Percentiles rank a stretch among this genome's conserved stretches.
phyloP scores from a whole-genome alignment of 92 coral and sea anemone genomes.

The Hydrozoanthus gracilis region DNA sequence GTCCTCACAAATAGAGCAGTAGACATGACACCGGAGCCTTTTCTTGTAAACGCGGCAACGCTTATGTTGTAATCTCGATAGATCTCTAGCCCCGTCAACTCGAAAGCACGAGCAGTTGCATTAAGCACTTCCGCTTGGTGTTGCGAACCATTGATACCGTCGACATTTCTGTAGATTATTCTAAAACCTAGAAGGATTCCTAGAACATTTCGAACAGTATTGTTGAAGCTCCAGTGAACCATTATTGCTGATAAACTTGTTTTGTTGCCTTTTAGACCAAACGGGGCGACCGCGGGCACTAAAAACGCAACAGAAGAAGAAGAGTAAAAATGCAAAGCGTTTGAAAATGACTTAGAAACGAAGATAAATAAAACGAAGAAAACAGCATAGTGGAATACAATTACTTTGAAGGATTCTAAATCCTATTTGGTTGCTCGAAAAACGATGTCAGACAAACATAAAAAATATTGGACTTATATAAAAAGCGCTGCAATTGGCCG shows the following conservation, averaged over 20 bases:
- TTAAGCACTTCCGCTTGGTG: neutral
- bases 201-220: constrained; percentile 61
- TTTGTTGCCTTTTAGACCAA: neutral
- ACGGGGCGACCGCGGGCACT: constrained; percentile 36
- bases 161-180: constrained; percentile 44
- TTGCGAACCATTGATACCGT: constrained; percentile 3
- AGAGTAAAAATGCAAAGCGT: neutral
- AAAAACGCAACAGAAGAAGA: neutral
- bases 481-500: too few species aligned
- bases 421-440: too few species aligned
- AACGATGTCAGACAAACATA: too few species aligned
- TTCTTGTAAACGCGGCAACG: constrained; percentile 65
- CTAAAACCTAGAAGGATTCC: constrained; percentile 69
- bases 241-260: neutral
- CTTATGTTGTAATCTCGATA: constrained; percentile 66
- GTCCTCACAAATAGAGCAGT: neutral
- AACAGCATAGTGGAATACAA: neutral
- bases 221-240: constrained; percentile 39
- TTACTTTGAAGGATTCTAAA: too few species aligned
- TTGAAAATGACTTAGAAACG: neutral
- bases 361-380: neutral
- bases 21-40: constrained; percentile 56
- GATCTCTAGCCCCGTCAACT: constrained; percentile 44
- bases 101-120: constrained; percentile 24
- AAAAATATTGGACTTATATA: too few species aligned